These are phyloP conservation scores for Campaea margaritaria DNA, from an alignment of 2,888 invertebrate species.

Conservation along the genomic window DNA sequence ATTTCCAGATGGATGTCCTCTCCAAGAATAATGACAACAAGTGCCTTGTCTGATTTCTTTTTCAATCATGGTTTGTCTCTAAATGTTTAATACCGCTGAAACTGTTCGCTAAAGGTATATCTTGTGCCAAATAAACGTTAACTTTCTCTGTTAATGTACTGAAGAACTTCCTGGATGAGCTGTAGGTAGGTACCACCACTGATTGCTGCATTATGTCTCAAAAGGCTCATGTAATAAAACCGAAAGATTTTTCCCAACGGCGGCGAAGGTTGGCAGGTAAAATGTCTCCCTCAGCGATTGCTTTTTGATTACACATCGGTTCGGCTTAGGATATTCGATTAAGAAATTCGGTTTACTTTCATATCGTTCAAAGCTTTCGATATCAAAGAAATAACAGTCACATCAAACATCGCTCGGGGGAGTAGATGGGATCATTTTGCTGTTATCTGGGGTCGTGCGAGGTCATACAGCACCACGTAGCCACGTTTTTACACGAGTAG, in stretches of 20 bases:
- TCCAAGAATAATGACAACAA: too few species aligned
- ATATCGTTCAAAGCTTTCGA: slow-evolving; percentile 27
- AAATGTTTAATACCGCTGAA: too few species aligned
- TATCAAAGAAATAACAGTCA: slow-evolving; percentile 25
- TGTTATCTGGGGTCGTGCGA: neutral
- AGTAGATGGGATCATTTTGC: slow-evolving; percentile 10
- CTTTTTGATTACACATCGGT: slow-evolving; percentile 59
- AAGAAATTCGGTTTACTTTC: slow-evolving; percentile 41
- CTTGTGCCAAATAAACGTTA: neutral
- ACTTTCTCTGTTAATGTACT: neutral
- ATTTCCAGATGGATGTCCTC: too few species aligned
- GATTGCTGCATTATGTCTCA: slow-evolving; percentile 4
- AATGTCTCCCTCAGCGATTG: slow-evolving; percentile 50
- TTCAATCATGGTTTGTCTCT: too few species aligned
- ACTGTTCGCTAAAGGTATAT: too few species aligned
- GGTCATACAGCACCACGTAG: neutral
- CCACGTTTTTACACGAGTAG: neutral
- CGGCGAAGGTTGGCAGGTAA: slow-evolving; percentile 43
- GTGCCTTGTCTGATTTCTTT: too few species aligned
- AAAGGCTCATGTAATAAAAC: slow-evolving; percentile 25
- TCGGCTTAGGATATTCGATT: slow-evolving; percentile 43
- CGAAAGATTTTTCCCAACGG: slow-evolving; percentile 25
- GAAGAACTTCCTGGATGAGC: neutral
- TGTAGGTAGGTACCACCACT: neutral
- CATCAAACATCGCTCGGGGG: slow-evolving; percentile 21